Percentiles rank a stretch among this genome's conserved stretches.
These are phyloP conservation scores for Girardia tigrina DNA, from an alignment of 2,888 invertebrate species.

Conservation along the genomic window DNA sequence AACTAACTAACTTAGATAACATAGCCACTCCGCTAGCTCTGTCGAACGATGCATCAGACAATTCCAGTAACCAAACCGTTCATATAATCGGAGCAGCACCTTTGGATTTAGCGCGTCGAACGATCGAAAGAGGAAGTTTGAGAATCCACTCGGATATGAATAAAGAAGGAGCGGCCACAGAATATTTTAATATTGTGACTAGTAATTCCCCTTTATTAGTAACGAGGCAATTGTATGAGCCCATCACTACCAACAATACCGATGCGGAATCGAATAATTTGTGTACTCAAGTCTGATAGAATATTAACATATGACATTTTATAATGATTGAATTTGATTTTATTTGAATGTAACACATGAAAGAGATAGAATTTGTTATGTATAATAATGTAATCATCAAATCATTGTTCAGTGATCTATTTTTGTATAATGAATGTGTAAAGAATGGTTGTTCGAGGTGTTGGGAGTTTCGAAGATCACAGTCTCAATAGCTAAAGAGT, in stretches of 20 bases:
- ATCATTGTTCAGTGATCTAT: not conserved
- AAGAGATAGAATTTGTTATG: too few species aligned
- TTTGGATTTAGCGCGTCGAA: not conserved
- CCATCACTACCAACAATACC: not conserved
- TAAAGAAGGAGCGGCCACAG: not conserved
- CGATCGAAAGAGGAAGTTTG: not conserved
- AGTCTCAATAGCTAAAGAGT: too few species aligned
- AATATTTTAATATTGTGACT: not conserved
- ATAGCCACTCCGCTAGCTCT: not conserved
- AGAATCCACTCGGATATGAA: not conserved
- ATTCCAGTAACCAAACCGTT: conserved; percentile 11
- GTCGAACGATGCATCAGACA: not conserved
- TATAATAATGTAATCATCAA: too few species aligned
- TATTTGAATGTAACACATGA: too few species aligned
- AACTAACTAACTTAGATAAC: too few species aligned
- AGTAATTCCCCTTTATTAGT: not conserved
- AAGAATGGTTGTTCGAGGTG: too few species aligned
- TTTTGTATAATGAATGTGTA: not conserved
- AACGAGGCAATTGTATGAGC: not conserved
- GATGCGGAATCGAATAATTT: conserved; percentile 5
- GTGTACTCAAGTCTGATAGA: conserved; percentile 16
- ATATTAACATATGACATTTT: not conserved
- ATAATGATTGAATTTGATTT: not conserved
- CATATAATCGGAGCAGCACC: not conserved
- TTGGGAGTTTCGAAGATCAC: too few species aligned